Evolutionary conservation across 92 coral and sea anemone genomes (phyloP), one percentile per base, ranked within the genome.

Genomic region (Heteractis magnifica): DNA sequence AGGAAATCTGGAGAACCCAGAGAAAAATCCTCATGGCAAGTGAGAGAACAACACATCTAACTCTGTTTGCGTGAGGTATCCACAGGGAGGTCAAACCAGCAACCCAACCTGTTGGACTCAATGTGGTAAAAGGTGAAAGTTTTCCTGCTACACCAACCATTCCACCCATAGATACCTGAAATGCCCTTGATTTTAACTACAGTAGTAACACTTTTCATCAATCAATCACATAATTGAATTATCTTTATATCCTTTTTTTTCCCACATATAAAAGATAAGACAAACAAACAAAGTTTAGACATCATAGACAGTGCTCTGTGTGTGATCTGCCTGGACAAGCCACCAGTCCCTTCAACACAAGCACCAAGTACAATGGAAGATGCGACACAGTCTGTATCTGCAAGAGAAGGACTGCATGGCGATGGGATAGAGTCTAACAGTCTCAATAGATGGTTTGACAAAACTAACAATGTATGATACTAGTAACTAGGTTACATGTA

Each of bases 371-470:
- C 82, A 0, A 94, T 94, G 91, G 99, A 93, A 71, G 91, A 70
- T 83, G 95, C 94, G 13, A 86, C 97, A 11, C 84, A 84, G 64
- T 92, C 99, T 3, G 89, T 94, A 23, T 94, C 99, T 21, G 94
- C 93, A 49, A 84, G 98, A 34, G 94, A 94, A 75, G 74, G 79
- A 18, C 77, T 97, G 11, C 99, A 97, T 90, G 99, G 99, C 21
- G 99, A 94, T 79, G 99, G 99, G 6, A 75, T 95, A 14, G 84
- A 89, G 51, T 94, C 91, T 6, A 96, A 96, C 88, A 96, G 98
- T 65, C 81, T 92, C 20, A 96, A 96, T 89, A 82, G 99, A 89
- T 96, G 99, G 99, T 92, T 92, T 84, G 99, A 96, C 79, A 96
- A 96, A 83, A 85, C 94, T 3, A 68, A 88, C 44, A 95, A 96